A percentile compares a stretch with the other conserved stretches of the same genome.
Conservation (phyloP, 2,113 vertebrate genomes). For the Paratilapia polleni region DNA sequence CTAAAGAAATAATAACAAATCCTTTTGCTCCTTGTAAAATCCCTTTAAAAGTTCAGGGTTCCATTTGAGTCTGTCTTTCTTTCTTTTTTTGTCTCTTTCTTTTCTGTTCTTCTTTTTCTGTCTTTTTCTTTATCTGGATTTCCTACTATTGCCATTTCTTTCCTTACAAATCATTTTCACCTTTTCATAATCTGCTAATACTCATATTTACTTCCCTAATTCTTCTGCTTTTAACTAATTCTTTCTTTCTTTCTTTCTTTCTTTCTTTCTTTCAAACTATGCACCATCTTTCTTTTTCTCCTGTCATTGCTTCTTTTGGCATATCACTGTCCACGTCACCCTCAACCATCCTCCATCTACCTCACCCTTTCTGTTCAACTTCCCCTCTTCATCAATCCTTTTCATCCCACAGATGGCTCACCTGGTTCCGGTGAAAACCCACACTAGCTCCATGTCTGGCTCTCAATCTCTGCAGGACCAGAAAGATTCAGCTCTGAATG, state of each 20-base stretch:
- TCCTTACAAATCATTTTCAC: background rate
- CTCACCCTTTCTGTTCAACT: background rate
- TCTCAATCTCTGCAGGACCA: slow-evolving; percentile 96
- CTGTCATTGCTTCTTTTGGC: background rate
- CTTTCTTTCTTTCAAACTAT: background rate
- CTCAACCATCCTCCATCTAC: background rate
- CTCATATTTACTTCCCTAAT: too few species aligned
- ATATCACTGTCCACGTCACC: background rate
- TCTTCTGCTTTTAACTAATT: background rate
- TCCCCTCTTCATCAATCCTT: background rate
- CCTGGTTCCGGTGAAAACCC: slow-evolving; percentile 93
- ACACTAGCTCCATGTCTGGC: slow-evolving; percentile 88
- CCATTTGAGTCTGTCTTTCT: background rate
- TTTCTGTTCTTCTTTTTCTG: background rate
- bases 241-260: background rate
- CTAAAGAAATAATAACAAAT: background rate
- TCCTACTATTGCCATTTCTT: background rate
- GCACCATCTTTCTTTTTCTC: background rate
- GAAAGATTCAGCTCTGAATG: slow-evolving; percentile 88
- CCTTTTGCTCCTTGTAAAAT: background rate
- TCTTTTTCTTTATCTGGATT: background rate
- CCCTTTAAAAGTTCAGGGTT: background rate
- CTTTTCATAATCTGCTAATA: background rate
- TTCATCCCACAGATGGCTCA: slow-evolving; percentile 85
- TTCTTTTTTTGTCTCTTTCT: background rate